Evolutionary conservation across 2,113 vertebrate species (phyloP), one percentile per base, ranked within the genome.

Genomic region (Turnix velox): DNA sequence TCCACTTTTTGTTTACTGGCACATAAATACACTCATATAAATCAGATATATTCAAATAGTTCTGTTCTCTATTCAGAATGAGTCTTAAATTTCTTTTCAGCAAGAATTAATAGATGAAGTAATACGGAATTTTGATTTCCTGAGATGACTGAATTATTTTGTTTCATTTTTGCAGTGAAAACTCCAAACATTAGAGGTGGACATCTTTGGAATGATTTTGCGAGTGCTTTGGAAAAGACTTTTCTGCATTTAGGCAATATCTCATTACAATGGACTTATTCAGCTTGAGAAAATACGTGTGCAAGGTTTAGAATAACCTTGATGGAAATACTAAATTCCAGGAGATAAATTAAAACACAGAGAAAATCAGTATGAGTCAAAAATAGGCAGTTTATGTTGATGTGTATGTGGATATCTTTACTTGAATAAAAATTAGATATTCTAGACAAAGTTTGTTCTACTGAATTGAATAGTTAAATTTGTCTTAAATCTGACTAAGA

Each of bases 401-500:
- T 63, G 7, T 2, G 1, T 16, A 66, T 66, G 9, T n/a, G 30
- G 31, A 58, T 88, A 69, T 62, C 14, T 65, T 72, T 72, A 13
- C 39, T 31, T 83, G 37, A 62, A 66, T 66, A 49, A 79, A 58
- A 74, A 82, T 49, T 54, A 68, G 40, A 54, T 82, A 75, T 82
- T 73, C 55, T 35, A 77, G 11, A 43, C 30, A 69, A 82, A 86
- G 10, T n/a, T n/a, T n/a, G n/a, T n/a, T n/a, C n/a, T n/a, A 35
- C 28, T 42, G 75, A 89, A 93, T 69, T 66, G 67, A 72, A 27
- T 65, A 40, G 37, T 91, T 96, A 55, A 20, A 25, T 92, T 88
- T 95, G 68, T 88, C 71, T 62, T 91, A 57, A 93, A 93, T 87
- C 67, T 85, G 31, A 14, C 69, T 93, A 78, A 95, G 85, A 92